These are phyloP conservation scores for Apodemus speciosus DNA, from an alignment of 2,113 vertebrate genomes.

Conservation along the genomic window DNA sequence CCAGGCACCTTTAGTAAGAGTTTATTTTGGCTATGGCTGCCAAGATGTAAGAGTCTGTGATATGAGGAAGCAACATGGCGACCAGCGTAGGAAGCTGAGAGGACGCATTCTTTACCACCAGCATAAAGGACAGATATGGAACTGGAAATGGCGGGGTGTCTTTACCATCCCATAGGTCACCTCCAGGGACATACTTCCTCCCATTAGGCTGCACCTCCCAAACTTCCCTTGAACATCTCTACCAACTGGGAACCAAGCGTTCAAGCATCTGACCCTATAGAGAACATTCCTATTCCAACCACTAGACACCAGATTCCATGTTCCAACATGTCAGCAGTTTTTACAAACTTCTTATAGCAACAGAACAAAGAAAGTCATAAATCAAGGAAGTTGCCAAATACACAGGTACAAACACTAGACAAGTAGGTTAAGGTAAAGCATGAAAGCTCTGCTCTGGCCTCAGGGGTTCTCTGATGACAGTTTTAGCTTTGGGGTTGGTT, in stretches of 20 bases:
- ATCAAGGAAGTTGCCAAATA: neutral
- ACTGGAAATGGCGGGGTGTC: neutral
- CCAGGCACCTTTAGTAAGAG: neutral
- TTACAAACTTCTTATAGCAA: neutral
- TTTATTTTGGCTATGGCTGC: neutral
- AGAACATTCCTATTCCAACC: neutral
- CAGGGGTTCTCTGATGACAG: neutral
- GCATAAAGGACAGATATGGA: neutral
- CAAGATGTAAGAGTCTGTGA: neutral
- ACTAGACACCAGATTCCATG: neutral
- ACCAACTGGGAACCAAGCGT: neutral
- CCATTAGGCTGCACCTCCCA: neutral
- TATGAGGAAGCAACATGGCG: neutral
- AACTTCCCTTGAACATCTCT: neutral
- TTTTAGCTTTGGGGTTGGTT: neutral
- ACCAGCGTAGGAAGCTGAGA: neutral
- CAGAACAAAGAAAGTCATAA: neutral
- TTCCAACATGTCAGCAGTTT: neutral
- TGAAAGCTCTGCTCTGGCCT: neutral
- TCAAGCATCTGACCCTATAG: neutral
- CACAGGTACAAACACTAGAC: too few species aligned
- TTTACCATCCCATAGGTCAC: neutral
- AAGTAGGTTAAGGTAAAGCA: neutral
- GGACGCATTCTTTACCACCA: neutral
- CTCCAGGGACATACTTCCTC: neutral